These are phyloP conservation scores for Todiramphus chloris DNA, from an alignment of 2,113 vertebrate species.

Conservation along the genomic window DNA sequence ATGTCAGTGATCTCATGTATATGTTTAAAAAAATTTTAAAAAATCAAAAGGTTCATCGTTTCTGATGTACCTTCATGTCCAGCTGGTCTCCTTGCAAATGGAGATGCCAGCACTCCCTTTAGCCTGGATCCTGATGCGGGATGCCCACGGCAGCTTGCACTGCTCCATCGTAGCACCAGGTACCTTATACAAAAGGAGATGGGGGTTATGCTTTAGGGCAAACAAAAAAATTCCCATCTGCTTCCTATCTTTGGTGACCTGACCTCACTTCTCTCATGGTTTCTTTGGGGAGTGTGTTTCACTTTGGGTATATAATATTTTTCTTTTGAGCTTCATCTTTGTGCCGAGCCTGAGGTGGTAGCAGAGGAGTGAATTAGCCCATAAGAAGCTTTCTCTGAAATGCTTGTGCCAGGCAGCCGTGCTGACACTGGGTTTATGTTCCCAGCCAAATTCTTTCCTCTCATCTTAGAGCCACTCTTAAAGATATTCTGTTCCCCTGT, in stretches of 20 bases:
- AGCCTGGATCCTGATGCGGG: background rate
- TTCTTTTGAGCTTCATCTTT: background rate
- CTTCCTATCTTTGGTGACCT: background rate
- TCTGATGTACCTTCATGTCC: background rate
- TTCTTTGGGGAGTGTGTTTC: background rate
- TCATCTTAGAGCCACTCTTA: background rate
- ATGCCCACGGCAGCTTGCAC: rapidly evolving
- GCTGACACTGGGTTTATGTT: background rate
- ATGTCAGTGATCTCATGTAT: background rate
- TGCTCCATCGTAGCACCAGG: background rate
- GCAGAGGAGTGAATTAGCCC: background rate
- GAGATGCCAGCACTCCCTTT: background rate
- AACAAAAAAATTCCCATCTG: background rate
- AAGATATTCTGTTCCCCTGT: background rate
- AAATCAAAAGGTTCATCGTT: background rate
- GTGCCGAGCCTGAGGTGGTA: background rate
- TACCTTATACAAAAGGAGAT: background rate
- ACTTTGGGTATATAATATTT: background rate
- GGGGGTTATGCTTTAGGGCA: background rate
- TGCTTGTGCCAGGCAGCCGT: background rate
- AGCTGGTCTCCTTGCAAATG: background rate
- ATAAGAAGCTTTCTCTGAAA: background rate
- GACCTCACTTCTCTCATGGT: background rate
- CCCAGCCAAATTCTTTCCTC: background rate
- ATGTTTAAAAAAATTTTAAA: background rate